Base-by-base conservation (phyloP, 2,113 vertebrate genomes). In the Antennarius striatus region DNA sequence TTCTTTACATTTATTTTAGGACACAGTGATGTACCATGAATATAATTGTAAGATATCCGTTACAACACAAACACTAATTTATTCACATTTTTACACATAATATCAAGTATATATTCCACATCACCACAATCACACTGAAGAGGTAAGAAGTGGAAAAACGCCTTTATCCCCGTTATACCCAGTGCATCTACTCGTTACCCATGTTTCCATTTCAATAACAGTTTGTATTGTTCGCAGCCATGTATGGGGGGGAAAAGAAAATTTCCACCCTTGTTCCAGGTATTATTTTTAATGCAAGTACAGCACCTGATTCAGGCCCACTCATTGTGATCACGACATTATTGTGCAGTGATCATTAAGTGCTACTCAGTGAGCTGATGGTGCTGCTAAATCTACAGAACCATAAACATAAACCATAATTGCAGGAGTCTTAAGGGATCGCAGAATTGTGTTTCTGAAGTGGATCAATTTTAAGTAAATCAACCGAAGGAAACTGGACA, bases 71-170 rank as follows among this genome's bases (percentile, higher is more conserved):
- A 80, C 56, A 64, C 49, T 73, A 73, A 81, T 71, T 81, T 75
- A 74, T 70, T 79, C 73, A 84, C 81, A 86, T 68, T 75, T 86
- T 71, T 73, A 54, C 50, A 82, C 46, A 71, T 50, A 74, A 68
- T 71, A 77, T 81, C 73, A 88, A 82, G 73, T 71, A 79, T 53
- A 75, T 75, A 76, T 32, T 80, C 61, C 72, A 81, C 80, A 77
- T 76, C 74, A 79, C 71, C 81, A 87, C 75, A 32, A 71, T 85
- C 85, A 83, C 77, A 74, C 74, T 42, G 28, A 64, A 53, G 86
- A 89, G 83, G 79, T 83, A 85, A 81, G 59, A 79, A 42, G 30
- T 76, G 66, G 71, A 82, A 63, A 32, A 85, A 70, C 36, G 60
- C 48, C 51, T 81, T 48, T 42, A 48, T 45, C 52, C 45, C 59